Conservation (phyloP, 2,888 invertebrate species). For the Lomographa bimaculata region DNA sequence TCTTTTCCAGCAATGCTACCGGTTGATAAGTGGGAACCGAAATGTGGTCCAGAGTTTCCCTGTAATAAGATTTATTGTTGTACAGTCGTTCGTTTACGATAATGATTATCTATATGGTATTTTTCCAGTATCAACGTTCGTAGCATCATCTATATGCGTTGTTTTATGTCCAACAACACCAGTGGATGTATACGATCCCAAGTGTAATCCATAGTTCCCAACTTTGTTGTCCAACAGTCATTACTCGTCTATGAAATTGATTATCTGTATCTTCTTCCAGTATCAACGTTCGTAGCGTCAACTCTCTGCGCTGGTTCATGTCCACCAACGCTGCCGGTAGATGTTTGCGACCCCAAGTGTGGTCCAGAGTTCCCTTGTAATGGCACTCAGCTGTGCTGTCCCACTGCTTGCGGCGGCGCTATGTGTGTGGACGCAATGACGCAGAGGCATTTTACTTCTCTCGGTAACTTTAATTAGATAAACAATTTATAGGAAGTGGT, state of each 20-base stretch:
- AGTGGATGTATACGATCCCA: conserved; percentile 70
- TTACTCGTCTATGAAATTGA: too few species aligned
- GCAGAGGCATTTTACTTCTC: conserved; percentile 55
- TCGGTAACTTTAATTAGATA: too few species aligned
- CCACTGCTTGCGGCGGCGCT: conserved; percentile 72
- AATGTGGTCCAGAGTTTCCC: conserved; percentile 60
- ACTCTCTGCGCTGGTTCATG: conserved; percentile 65
- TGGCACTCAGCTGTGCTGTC: conserved; percentile 68
- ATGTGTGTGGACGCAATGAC: conserved; percentile 76
- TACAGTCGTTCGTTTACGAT: too few species aligned
- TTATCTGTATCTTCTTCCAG: conserved; percentile 30
- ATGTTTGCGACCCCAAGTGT: conserved; percentile 72
- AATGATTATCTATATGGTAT: too few species aligned
- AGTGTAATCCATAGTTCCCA: conserved; percentile 63
- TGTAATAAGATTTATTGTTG: conserved; percentile 63
- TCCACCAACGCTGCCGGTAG: conserved; percentile 78
- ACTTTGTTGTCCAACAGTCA: conserved; percentile 77
- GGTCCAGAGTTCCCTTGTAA: conserved; percentile 59
- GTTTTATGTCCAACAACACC: conserved; percentile 83
- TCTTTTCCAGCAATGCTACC: conserved; percentile 82
- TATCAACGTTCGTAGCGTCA: conserved; percentile 28
- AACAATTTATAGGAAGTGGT: too few species aligned
- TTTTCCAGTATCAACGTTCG: conserved; percentile 34
- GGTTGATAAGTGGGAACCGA: conserved; percentile 70
- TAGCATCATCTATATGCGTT: conserved; percentile 27